Conservation (phyloP, 2,797 vertebrate species). For the Lophotriccus pileatus region DNA sequence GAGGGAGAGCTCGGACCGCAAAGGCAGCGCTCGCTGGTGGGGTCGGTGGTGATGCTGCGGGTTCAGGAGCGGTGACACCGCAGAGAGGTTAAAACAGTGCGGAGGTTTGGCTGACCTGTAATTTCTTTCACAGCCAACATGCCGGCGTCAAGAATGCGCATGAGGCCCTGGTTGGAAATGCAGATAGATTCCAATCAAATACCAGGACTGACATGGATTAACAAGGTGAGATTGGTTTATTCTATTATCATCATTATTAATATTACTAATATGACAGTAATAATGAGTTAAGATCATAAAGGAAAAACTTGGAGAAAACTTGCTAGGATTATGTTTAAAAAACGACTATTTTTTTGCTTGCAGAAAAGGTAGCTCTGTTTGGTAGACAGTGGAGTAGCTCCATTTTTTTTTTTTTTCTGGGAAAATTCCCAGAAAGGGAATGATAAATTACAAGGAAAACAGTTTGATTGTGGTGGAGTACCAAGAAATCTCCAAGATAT, state of each 20-base stretch:
- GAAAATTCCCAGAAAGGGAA: not conserved
- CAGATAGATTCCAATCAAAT: constrained; percentile 80
- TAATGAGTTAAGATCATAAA: not conserved
- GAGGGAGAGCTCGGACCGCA: not conserved
- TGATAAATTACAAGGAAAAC: not conserved
- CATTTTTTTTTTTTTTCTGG: not conserved
- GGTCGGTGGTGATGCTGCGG: not conserved
- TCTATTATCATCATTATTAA: fast-evolving
- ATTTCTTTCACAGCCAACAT: constrained; percentile 64
- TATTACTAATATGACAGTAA: not conserved
- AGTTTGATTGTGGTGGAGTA: not conserved
- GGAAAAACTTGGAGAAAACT: not conserved
- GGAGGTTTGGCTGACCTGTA: not conserved
- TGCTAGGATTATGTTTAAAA: not conserved
- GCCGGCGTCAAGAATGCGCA: constrained; percentile 80
- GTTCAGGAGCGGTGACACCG: not conserved
- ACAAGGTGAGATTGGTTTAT: constrained; percentile 71
- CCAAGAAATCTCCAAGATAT: not conserved
- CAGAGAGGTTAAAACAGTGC: fast-evolving
- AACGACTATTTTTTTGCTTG: not conserved
- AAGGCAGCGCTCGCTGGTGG: not conserved
- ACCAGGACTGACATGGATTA: constrained; percentile 79
- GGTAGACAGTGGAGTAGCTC: not conserved
- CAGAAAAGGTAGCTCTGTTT: not conserved
- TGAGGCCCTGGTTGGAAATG: constrained; percentile 82